Evolutionary conservation across 1,140 invertebrate species (phyloP), one percentile per base, ranked within the genome.

Genomic region (Caenorhabditis latens): DNA sequence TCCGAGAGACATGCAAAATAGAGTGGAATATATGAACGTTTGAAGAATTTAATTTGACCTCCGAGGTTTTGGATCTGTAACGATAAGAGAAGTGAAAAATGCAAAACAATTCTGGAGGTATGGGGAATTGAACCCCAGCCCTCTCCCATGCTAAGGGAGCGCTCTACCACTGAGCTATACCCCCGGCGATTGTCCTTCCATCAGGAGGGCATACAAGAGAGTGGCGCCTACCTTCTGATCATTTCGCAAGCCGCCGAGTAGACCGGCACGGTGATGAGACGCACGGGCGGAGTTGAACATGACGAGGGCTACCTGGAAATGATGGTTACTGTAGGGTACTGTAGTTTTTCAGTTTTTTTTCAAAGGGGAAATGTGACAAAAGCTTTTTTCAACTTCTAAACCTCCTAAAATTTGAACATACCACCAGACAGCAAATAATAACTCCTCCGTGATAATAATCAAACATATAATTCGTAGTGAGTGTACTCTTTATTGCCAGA

Each of bases 61-160:
- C 19, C 14, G 6, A 50, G 46, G n/a, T 79, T 79, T 79, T 79
- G 71, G 9, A 79, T 79, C 71, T 79, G 46, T 53, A 79, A 40
- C 21, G 7, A 61, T 0, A 19, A 61, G n/a, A 61, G 21, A 61
- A 61, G n/a, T 8, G 21, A 7, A 61, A 61, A 61, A 53, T 4
- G 16, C 50, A 58, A 67, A 67, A 67, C 11, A 24, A 42, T 67
- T 67, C 24, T 82, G 75, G 75, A 83, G 79, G 55, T 83, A 83
- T 83, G 55, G 79, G 79, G 79, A 83, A 83, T 83, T 83, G 79
- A 83, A 83, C 79, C 79, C 79, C 79, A 83, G 79, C 48, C 79
- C 79, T 83, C 79, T 83, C 79, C 79, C 79, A 83, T 83, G 79
- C 79, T 83, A 83, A 83, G 79, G 79, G 79, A 83, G 79, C 79